phyloP scores from a whole-genome alignment of 2,888 invertebrate species.

The Notocelia uddmanniana region DNA sequence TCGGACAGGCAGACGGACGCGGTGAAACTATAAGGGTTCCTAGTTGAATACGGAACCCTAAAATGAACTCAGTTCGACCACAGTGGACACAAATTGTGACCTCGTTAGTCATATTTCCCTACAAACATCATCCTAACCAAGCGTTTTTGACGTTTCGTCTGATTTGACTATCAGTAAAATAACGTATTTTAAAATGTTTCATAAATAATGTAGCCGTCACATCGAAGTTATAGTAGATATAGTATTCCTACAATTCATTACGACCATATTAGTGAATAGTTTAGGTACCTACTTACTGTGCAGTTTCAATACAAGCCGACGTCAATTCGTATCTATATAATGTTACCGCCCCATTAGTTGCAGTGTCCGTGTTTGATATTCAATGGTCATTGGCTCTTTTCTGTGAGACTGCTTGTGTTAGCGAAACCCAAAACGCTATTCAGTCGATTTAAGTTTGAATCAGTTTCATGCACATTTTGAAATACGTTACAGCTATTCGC shows the following conservation, averaged over 20 bases:
- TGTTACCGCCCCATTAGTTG: not conserved
- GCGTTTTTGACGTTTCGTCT: too few relatives aligned
- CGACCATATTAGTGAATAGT: not conserved
- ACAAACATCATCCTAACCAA: too few relatives aligned
- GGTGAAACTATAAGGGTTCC: too few relatives aligned
- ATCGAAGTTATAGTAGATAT: not conserved
- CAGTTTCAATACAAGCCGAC: not conserved
- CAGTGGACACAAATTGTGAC: too few relatives aligned
- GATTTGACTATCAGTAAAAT: too few relatives aligned
- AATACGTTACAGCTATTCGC: not conserved
- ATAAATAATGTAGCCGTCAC: not conserved
- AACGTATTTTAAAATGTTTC: too few relatives aligned
- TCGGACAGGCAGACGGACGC: too few relatives aligned
- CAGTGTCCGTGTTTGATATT: not conserved
- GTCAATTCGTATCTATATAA: not conserved
- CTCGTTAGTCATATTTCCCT: too few relatives aligned
- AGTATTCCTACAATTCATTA: not conserved
- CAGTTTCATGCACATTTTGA: constrained; percentile 19
- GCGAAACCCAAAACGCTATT: constrained; percentile 1
- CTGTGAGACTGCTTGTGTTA: not conserved
- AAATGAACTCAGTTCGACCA: too few relatives aligned
- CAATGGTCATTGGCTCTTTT: constrained; percentile 1
- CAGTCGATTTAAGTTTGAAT: not conserved
- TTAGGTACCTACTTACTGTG: too few relatives aligned
- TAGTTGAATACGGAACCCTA: too few relatives aligned